Evolutionary conservation across 2,888 invertebrate species (phyloP).

Genomic region (Gymnocheta viridis): DNA sequence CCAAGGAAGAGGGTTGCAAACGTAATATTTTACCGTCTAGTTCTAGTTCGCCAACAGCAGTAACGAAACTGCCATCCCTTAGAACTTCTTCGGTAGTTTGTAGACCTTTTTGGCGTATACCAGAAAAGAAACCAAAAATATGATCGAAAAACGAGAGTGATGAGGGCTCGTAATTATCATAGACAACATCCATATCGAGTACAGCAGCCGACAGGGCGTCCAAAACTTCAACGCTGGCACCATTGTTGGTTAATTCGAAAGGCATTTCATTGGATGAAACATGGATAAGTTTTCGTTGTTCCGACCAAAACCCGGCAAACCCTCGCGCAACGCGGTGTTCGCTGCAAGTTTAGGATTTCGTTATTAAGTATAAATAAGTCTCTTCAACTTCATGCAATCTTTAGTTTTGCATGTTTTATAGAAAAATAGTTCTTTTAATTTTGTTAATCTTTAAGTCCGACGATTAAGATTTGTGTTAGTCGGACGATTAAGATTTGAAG

Average conservation of each 20-base stretch:
- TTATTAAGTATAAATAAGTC: neutral
- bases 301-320: conserved; percentile 93
- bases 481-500: too few species aligned
- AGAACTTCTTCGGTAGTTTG: conserved; percentile 95
- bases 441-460: too few species aligned
- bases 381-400: too few species aligned
- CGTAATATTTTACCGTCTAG: conserved; percentile 86
- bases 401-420: too few species aligned
- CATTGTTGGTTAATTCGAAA: conserved; percentile 87
- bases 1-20: conserved; percentile 88
- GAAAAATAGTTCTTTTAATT: too few species aligned
- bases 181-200: conserved; percentile 90
- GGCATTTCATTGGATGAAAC: conserved; percentile 91
- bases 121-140: conserved; percentile 92
- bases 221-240: conserved; percentile 87
- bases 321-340: conserved; percentile 92
- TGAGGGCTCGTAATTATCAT: conserved; percentile 90
- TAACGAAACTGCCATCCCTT: conserved; percentile 90
- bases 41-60: conserved; percentile 90
- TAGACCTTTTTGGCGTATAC: conserved; percentile 90
- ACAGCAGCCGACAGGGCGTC: conserved; percentile 89
- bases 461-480: too few species aligned
- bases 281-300: conserved; percentile 90
- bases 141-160: conserved; percentile 89
- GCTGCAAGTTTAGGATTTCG: conserved; percentile 79